Conservation (phyloP, 2,113 vertebrate species). For the Proteles cristata region DNA sequence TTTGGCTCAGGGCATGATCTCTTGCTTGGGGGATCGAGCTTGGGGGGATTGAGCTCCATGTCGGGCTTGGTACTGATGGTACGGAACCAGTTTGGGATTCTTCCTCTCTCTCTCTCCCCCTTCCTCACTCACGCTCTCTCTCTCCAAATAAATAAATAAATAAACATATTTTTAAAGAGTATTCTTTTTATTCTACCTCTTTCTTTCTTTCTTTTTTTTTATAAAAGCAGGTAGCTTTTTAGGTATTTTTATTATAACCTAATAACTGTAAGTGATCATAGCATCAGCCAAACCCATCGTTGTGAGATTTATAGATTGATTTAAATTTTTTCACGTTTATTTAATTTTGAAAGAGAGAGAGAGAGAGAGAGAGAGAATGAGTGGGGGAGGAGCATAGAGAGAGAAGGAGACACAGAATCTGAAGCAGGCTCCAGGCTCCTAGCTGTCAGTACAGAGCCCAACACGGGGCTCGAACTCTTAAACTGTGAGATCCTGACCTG, state of each 20-base stretch:
- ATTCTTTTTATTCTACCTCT: neutral
- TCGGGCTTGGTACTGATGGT: neutral
- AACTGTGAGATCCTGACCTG: too few relatives aligned
- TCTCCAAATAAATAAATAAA: neutral
- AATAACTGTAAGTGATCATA: neutral
- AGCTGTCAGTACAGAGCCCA: too few relatives aligned
- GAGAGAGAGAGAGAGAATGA: too few relatives aligned
- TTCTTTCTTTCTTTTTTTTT: neutral
- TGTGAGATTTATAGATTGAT: neutral
- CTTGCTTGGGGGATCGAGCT: neutral
- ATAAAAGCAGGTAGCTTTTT: neutral
- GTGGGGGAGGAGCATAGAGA: too few relatives aligned
- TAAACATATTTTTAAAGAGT: neutral
- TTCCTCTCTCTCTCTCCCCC: neutral
- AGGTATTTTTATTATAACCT: neutral
- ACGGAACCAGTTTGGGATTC: neutral
- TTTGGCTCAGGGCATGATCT: neutral
- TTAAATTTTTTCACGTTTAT: neutral
- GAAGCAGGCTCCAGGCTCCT: too few relatives aligned
- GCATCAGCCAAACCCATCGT: neutral
- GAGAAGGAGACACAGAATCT: too few relatives aligned
- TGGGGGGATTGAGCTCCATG: fast-evolving
- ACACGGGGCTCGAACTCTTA: too few relatives aligned
- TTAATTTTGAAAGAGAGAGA: too few relatives aligned
- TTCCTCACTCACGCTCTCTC: neutral